Conservation (phyloP, 2,888 invertebrate species). For the Diachrysia chrysitis region DNA sequence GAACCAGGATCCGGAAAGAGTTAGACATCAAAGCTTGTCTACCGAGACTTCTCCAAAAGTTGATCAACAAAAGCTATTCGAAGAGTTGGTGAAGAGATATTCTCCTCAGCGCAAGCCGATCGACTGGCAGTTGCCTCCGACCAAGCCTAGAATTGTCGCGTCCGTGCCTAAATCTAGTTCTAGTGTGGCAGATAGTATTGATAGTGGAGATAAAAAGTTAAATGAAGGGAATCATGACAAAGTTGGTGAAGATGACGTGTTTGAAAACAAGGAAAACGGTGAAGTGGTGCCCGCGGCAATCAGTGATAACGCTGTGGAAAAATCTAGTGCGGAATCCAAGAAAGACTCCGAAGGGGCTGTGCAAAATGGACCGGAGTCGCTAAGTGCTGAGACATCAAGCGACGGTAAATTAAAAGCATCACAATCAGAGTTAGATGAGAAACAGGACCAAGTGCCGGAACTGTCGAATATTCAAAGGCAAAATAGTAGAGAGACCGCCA, state of each 20-base stretch:
- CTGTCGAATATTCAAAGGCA: slow-evolving; percentile 75
- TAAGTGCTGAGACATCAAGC: slow-evolving; percentile 57
- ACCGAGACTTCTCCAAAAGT: slow-evolving; percentile 72
- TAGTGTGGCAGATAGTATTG: slow-evolving; percentile 74
- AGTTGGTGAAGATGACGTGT: slow-evolving; percentile 79
- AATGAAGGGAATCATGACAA: slow-evolving; percentile 65
- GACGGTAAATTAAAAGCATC: slow-evolving; percentile 74
- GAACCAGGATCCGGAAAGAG: slow-evolving; percentile 74
- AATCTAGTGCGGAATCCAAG: slow-evolving; percentile 46
- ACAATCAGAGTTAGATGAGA: slow-evolving; percentile 78
- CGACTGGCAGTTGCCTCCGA: slow-evolving; percentile 85
- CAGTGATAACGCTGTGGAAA: slow-evolving; percentile 51
- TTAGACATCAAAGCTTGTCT: slow-evolving; percentile 75
- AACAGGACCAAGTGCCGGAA: slow-evolving; percentile 81
- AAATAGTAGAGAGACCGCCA: slow-evolving; percentile 74
- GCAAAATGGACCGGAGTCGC: slow-evolving; percentile 72
- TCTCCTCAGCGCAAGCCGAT: slow-evolving; percentile 85
- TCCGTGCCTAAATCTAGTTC: slow-evolving; percentile 83
- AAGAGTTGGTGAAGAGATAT: slow-evolving; percentile 83
- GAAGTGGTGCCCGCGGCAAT: slow-evolving; percentile 51
- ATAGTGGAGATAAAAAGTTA: slow-evolving; percentile 68
- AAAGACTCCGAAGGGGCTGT: slow-evolving; percentile 60
- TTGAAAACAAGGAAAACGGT: slow-evolving; percentile 69
- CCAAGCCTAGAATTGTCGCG: slow-evolving; percentile 82
- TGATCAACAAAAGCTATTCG: slow-evolving; percentile 84